Evolutionary conservation across 2,888 invertebrate genomes (phyloP), one percentile per base, ranked within the genome.

Genomic region (Heteromurus nitidus): DNA sequence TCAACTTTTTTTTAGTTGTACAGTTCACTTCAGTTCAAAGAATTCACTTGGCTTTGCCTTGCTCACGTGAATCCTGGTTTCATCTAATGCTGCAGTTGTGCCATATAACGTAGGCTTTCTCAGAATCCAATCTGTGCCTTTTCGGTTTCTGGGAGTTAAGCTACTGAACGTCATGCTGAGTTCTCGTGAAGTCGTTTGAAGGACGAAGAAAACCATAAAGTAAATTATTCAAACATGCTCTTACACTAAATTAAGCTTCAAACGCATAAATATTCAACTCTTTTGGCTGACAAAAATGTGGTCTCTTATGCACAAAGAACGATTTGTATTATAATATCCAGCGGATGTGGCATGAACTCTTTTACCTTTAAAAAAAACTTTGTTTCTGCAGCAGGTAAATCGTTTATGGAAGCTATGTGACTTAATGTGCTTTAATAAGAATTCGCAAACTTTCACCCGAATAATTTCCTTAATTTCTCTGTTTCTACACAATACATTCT

Each of bases 191-290:
- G 20, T 64, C 47, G 7, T 64, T 62, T 42, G 13, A 3, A 24
- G 24, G 42, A 64, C 64, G 16, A 30, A 22, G 42, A 20, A 42
- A 22, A 22, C n/a, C 22, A 42, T 28, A 60, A 67, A 42, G 28
- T 28, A 67, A 67, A 50, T 67, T 13, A 67, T 26, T 44, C 28
- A 11, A 13, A n/a, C 28, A 11, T 28, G 28, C 28, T 47, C 67
- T 67, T 30, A 50, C 47, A 20, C 47, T 67, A 67, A 67, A 67
- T 67, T 67, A 50, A 50, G 42, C 26, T 47, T 67, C 28, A 67
- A 47, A 67, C 22, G 18, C 64, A 64, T 64, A 64, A 62, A 31
- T 62, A 62, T 30, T 64, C 36, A 22, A 36, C 16, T 24, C 16
- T 64, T 58, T 28, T 42, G 20, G n/a, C 26, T 58, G 5, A 5